Evolutionary conservation across 2,888 invertebrate species (phyloP).

Genomic region (Dione juno): DNA sequence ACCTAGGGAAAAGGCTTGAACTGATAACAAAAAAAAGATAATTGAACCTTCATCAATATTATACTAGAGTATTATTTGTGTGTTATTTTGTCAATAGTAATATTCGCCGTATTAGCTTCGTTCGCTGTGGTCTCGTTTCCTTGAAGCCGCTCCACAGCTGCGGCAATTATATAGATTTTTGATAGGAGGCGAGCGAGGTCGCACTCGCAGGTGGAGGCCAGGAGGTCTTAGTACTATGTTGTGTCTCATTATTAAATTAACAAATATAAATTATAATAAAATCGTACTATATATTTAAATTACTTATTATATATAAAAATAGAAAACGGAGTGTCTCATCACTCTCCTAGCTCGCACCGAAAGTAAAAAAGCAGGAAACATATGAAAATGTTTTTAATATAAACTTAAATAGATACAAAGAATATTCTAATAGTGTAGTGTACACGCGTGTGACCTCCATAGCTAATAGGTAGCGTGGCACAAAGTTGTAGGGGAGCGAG

Average conservation of each 20-base stretch:
- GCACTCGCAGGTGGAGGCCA: constrained; percentile 26
- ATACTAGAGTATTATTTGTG: neutral
- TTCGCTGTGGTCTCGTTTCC: constrained; percentile 18
- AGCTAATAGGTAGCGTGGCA: constrained; percentile 12
- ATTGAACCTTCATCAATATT: neutral
- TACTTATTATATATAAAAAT: no score
- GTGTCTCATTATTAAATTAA: neutral
- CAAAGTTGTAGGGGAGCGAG: constrained; percentile 10
- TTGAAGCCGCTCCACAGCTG: constrained; percentile 24
- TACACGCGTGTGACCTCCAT: constrained; percentile 28
- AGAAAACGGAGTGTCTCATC: no score
- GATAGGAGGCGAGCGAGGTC: constrained; percentile 30
- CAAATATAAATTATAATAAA: neutral
- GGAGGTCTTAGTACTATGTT: constrained; percentile 8
- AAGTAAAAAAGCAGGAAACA: no score
- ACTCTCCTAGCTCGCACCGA: no score
- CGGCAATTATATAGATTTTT: constrained; percentile 29
- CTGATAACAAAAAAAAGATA: neutral
- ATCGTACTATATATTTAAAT: neutral
- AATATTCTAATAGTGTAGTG: neutral
- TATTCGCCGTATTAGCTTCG: constrained; percentile 1
- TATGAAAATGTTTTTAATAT: neutral
- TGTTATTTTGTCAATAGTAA: no score
- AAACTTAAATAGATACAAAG: neutral
- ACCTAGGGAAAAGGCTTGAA: neutral